Percentiles rank a stretch among this genome's conserved stretches.
Evolutionary conservation across 2,797 vertebrate genomes (phyloP).

Genomic region (Delichon dasypus): DNA sequence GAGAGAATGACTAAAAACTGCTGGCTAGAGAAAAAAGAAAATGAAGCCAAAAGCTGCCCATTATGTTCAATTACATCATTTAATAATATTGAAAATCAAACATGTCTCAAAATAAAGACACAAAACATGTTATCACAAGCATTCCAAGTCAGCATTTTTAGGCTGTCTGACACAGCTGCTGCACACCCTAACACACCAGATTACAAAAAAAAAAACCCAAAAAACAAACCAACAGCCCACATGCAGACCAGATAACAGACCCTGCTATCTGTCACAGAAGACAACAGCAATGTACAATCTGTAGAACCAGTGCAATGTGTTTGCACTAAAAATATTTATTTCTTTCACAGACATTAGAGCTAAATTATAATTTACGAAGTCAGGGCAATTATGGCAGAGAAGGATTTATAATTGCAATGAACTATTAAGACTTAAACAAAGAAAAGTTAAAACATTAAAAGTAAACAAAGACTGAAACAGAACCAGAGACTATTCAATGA

Average conservation of each 20-base stretch:
- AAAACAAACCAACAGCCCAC: neutral
- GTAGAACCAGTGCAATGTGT: neutral
- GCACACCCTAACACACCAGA: neutral
- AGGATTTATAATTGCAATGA: neutral
- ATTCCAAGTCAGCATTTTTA: neutral
- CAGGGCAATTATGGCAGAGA: neutral
- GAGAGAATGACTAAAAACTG: neutral
- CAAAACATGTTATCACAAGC: neutral
- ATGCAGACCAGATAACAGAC: neutral
- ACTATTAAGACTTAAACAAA: neutral
- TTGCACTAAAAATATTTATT: neutral
- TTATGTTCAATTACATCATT: neutral
- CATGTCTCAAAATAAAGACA: neutral
- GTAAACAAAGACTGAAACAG: neutral
- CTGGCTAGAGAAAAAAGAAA: neutral
- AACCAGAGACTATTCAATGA: neutral
- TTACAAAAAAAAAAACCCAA: neutral
- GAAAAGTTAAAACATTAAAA: neutral
- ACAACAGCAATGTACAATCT: neutral
- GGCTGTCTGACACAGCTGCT: neutral
- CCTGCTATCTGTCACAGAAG: neutral
- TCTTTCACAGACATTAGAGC: neutral
- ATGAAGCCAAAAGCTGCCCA: neutral
- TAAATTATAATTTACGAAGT: neutral
- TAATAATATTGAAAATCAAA: neutral